Conservation (phyloP, 2,888 invertebrate species). For the Dryobota labecula region DNA sequence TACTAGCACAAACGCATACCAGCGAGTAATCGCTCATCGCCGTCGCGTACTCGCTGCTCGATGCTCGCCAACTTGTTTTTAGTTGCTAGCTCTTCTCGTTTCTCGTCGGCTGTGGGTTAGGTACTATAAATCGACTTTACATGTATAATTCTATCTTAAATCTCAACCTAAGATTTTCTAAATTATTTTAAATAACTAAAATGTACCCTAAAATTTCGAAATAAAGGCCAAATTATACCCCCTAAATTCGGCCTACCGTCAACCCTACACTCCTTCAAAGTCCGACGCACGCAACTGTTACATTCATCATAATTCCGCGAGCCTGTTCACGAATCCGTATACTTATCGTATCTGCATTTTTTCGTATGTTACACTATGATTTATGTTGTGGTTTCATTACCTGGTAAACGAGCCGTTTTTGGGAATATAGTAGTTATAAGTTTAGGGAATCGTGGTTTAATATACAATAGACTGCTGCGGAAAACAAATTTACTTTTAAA, state of each 20-base stretch:
- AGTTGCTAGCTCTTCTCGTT: too few relatives aligned
- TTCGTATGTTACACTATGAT: conserved; percentile 46
- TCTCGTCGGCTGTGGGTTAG: too few relatives aligned
- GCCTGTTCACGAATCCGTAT: conserved; percentile 62
- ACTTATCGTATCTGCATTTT: conserved; percentile 66
- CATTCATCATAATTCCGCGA: conserved; percentile 71
- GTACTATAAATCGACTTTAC: too few relatives aligned
- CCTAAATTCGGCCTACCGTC: conserved; percentile 1
- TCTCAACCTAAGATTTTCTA: too few relatives aligned
- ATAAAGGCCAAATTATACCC: neutral
- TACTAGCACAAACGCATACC: too few relatives aligned
- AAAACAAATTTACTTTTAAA: too few relatives aligned
- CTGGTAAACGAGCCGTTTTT: conserved; percentile 18
- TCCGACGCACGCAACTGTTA: conserved; percentile 67
- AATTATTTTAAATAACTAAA: neutral
- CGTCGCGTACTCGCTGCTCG: too few relatives aligned
- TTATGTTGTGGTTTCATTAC: conserved; percentile 42
- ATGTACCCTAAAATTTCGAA: neutral
- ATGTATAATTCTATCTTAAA: too few relatives aligned
- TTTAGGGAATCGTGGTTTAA: neutral
- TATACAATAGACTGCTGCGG: neutral
- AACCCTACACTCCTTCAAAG: conserved; percentile 39
- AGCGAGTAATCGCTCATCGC: too few relatives aligned
- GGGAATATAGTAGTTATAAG: neutral
- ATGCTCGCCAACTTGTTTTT: too few relatives aligned